Conservation (phyloP, 1,140 invertebrate species). For the Lordiphosa collinella region DNA sequence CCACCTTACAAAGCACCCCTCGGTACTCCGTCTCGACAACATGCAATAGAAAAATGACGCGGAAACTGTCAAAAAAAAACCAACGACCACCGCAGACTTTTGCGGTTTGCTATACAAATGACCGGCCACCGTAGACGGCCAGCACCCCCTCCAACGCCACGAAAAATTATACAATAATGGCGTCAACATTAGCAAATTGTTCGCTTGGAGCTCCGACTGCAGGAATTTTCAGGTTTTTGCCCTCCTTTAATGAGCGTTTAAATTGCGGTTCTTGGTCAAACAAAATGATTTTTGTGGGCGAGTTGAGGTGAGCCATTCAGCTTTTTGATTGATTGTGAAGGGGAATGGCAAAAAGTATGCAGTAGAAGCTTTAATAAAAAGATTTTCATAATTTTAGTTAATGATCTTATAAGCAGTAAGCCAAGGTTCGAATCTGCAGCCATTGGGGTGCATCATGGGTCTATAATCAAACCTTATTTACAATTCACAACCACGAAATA, state of each 20-base stretch:
- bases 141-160: conserved; percentile 23
- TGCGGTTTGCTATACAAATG: conserved; percentile 70
- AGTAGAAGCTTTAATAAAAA: neutral
- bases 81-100: conserved; percentile 38
- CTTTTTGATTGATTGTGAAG: conserved; percentile 39
- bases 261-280: conserved; percentile 38
- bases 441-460: too few relatives aligned
- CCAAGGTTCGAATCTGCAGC: too few relatives aligned
- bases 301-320: conserved; percentile 3
- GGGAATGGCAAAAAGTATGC: too few relatives aligned
- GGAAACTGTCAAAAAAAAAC: conserved; percentile 70
- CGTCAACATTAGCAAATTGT: conserved; percentile 78
- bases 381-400: too few relatives aligned
- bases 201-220: conserved; percentile 32
- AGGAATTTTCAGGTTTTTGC: conserved; percentile 14
- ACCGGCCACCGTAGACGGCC: conserved; percentile 34
- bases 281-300: too few relatives aligned
- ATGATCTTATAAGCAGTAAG: too few relatives aligned
- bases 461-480: too few relatives aligned
- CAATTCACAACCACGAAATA: too few relatives aligned
- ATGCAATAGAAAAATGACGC: conserved; percentile 69
- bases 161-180: conserved; percentile 73
- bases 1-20: neutral
- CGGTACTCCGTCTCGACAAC: conserved; percentile 2
- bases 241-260: conserved; percentile 55